Conservation (phyloP, 2,888 invertebrate species). For the Meandrusa payeni region DNA sequence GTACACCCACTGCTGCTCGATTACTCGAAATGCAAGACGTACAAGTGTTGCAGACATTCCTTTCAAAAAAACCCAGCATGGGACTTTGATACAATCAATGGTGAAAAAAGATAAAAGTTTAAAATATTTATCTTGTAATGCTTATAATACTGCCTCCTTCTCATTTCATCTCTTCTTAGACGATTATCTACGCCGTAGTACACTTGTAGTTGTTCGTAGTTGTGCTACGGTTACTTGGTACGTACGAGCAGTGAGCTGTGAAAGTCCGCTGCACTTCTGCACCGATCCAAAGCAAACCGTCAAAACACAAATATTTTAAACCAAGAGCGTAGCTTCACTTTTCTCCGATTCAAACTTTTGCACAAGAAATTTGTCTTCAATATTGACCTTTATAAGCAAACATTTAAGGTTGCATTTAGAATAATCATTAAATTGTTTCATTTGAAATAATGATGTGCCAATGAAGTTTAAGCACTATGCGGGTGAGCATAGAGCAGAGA, state of each 20-base stretch:
- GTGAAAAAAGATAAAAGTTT: too few relatives aligned
- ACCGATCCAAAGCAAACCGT: constrained; percentile 56
- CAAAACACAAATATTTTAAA: constrained; percentile 69
- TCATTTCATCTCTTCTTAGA: too few relatives aligned
- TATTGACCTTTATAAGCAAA: constrained; percentile 32
- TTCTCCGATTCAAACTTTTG: constrained; percentile 59
- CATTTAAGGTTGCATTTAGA: constrained; percentile 36
- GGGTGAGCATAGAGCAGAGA: constrained; percentile 33
- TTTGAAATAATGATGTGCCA: constrained; percentile 34
- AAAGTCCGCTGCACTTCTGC: constrained; percentile 46
- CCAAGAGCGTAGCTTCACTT: constrained; percentile 58
- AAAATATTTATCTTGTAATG: too few relatives aligned
- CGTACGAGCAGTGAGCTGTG: constrained; percentile 38
- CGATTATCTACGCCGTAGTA: constrained; percentile 25
- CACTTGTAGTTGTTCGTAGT: constrained; percentile 5
- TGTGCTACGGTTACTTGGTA: constrained; percentile 18
- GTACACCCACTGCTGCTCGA: too few relatives aligned
- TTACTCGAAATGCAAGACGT: too few relatives aligned
- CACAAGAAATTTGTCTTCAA: constrained; percentile 23
- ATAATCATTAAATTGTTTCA: constrained; percentile 35
- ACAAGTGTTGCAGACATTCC: too few relatives aligned
- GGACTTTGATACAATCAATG: too few relatives aligned
- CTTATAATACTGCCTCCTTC: too few relatives aligned
- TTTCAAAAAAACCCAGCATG: too few relatives aligned
- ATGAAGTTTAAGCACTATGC: constrained; percentile 38